Base-by-base conservation (phyloP, 2,797 vertebrate species). In the Poecilia picta region DNA sequence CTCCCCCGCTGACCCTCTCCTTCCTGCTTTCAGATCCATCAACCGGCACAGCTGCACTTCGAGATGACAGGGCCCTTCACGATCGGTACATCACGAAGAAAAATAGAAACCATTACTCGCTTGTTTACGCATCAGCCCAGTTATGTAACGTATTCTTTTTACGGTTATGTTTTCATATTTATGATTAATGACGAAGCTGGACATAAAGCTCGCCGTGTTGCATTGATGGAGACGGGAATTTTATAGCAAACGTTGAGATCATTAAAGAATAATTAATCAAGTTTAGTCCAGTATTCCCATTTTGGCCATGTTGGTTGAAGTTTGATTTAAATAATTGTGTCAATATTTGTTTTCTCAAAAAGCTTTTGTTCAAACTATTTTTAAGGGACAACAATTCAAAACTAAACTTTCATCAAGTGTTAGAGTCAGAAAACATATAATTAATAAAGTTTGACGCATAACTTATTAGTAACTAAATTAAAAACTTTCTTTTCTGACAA, bases 291-390 rank as follows among this genome's bases (percentile, higher is more conserved):
- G 13, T 71, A 16, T 45, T 71, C 23, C 25, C 23, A 28, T 13
- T n/a, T 85, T 82, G 8, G 41, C 43, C 81, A 91, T 90, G 93
- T 84, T 90, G 18, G 33, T 10, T 66, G 36, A 36, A 41, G 36
- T 28, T 25, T 68, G 18, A 20, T 68, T 41, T 25, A 20, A 41
- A 23, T 68, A 25, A 41, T 12, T 25, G 64, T 68, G 8, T 4
- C 33, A 41, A 68, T 15, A 39, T 39, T 90, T 89, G 86, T 79
- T 49, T 77, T 88, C 91, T 25, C 81, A 92, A 93, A 93, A 89
- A 93, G 80, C 89, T 85, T 91, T 81, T 84, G n/a, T 55, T 81
- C 62, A 88, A 86, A 89, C 88, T 57, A 80, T 77, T 83, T 84
- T 78, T 75, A 79, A 82, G 84, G 82, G 78, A 59, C 62, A 39